Percentiles rank a stretch among this genome's conserved stretches.
Evolutionary conservation across 2,797 vertebrate genomes (phyloP).

Genomic region (Gouania willdenowi): DNA sequence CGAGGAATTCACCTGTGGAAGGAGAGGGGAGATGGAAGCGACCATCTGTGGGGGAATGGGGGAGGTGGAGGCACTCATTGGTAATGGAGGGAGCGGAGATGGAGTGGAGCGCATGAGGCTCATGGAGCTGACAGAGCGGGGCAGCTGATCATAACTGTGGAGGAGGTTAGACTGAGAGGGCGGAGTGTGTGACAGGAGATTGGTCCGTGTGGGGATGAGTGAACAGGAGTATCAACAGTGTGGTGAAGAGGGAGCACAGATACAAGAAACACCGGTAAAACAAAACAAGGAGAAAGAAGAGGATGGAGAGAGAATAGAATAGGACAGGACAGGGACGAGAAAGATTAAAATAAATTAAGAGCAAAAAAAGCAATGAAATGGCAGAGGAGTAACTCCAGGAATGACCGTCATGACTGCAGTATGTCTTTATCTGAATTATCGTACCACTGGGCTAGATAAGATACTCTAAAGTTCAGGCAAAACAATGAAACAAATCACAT

Average conservation of each 20-base stretch:
- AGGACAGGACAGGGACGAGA: slow-evolving; percentile 14
- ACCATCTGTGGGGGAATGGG: slow-evolving; percentile 74
- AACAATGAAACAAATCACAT: no score
- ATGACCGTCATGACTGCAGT: slow-evolving; percentile 30
- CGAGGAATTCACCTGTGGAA: slow-evolving; percentile 83
- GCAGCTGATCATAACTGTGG: slow-evolving; percentile 65
- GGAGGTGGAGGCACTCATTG: slow-evolving; percentile 67
- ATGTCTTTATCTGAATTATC: no score
- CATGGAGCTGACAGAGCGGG: slow-evolving; percentile 71
- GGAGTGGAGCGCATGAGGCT: slow-evolving; percentile 71
- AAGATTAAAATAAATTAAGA: slow-evolving; percentile 33
- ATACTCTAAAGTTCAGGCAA: no score
- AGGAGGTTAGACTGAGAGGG: slow-evolving; percentile 51
- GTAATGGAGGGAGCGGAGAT: slow-evolving; percentile 62
- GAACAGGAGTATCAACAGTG: neutral
- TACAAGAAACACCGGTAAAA: slow-evolving; percentile 11
- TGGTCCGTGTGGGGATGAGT: no score
- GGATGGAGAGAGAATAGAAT: slow-evolving; percentile 6
- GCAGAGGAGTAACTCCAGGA: slow-evolving; percentile 31
- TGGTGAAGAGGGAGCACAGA: slow-evolving; percentile 6
- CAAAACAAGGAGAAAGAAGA: slow-evolving; percentile 26
- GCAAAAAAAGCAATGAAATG: slow-evolving; percentile 64
- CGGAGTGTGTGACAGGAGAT: no score
- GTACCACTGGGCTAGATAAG: no score
- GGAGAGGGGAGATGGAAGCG: slow-evolving; percentile 72